Evolutionary conservation across 2,113 vertebrate genomes (phyloP).

Genomic region (Meleagris gallopavo): DNA sequence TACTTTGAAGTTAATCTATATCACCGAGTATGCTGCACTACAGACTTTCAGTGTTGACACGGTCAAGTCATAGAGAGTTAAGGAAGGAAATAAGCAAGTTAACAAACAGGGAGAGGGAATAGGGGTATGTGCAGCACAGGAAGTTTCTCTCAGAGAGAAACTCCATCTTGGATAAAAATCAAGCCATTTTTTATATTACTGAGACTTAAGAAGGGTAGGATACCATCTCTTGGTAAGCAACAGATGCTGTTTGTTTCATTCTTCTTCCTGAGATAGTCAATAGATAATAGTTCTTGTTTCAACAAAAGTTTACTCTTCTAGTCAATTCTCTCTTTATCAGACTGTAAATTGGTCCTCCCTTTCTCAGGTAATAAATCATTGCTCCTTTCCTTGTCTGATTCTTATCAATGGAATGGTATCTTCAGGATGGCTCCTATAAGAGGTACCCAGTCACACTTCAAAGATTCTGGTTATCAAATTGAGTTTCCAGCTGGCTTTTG

Average conservation of each 20-base stretch:
- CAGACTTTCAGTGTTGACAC: not conserved
- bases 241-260: not conserved
- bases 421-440: not conserved
- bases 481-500: not conserved
- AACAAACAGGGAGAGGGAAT: not conserved
- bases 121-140: not conserved
- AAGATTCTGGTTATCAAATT: not conserved
- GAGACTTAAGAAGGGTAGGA: not conserved
- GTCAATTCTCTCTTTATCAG: not conserved
- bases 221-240: not conserved
- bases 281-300: not conserved
- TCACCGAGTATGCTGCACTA: not conserved
- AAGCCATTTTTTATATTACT: not conserved
- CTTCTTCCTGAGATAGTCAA: not conserved
- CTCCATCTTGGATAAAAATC: not conserved
- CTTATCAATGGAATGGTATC: not conserved
- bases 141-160: not conserved
- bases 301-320: not conserved
- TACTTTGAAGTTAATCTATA: not conserved
- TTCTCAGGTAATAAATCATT: not conserved
- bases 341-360: not conserved
- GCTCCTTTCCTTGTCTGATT: not conserved
- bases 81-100: not conserved
- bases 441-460: not conserved
- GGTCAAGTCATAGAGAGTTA: not conserved